Evolutionary conservation across 2,888 invertebrate genomes (phyloP), one percentile per base, ranked within the genome.

Genomic region (Acheta domesticus): DNA sequence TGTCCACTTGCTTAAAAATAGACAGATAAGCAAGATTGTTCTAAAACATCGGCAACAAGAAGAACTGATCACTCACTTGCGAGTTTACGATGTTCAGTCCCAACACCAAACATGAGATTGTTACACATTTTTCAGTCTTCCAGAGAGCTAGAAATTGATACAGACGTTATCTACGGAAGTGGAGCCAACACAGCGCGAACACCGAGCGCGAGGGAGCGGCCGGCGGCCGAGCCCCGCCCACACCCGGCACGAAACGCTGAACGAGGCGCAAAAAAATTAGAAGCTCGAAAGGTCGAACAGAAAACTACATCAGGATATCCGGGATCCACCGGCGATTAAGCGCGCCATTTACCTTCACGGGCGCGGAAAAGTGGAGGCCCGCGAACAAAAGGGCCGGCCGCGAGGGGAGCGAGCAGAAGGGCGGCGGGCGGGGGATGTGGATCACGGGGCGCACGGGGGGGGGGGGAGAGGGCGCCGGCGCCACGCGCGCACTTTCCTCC

Each of bases 261-360:
- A 14, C 62, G 62, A 62, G n/a, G 62, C 62, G 62, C 16, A 62
- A 62, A 62, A 62, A 62, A 62, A 62, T 19, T 19, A n/a, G n/a
- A n/a, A 62, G 14, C 62, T n/a, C n/a, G 62, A 62, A 62, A 62
- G 62, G 62, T 62, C 62, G 62, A 62, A 62, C 62, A 62, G 62
- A 62, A 62, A 62, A 62, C 62, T 62, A 62, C 62, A 62, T 62
- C 62, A n/a, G 62, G 62, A 62, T 62, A n/a, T 62, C 62, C 62
- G 62, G 62, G 62, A 14, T 62, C 62, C 62, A 14, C n/a, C 62
- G 62, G 62, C 62, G 62, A 62, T 62, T 62, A 62, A 62, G 62
- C 62, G 62, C 62, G 62, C 62, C 62, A 62, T 62, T 62, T 62
- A 62, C 16, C 62, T 62, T n/a, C 16, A n/a, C 62, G 36, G 16